Evolutionary conservation across 2,888 invertebrate genomes (phyloP).

Genomic region (Drosophila helvetica): DNA sequence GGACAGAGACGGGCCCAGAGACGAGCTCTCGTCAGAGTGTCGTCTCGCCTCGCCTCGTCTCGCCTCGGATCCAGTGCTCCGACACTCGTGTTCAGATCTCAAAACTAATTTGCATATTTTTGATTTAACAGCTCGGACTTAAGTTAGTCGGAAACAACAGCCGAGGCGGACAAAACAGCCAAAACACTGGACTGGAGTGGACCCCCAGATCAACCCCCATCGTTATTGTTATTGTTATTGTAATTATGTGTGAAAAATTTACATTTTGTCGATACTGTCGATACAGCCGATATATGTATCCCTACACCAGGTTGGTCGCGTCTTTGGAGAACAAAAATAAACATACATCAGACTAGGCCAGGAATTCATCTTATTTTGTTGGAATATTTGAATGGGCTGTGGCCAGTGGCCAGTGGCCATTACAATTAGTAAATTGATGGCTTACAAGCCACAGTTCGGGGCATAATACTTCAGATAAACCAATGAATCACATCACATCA

Average conservation of each 20-base stretch:
- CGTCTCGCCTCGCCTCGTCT: not conserved
- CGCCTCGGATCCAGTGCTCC: not conserved
- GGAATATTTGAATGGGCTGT: conserved; percentile 43
- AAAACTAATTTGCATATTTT: conserved; percentile 76
- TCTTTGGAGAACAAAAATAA: conserved; percentile 46
- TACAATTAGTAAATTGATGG: conserved; percentile 63
- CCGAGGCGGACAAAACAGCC: conserved; percentile 16
- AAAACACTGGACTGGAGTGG: conserved; percentile 4
- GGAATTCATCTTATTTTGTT: conserved; percentile 39
- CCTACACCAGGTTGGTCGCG: conserved; percentile 53
- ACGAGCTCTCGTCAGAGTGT: conserved; percentile 26
- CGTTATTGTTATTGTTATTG: conserved; percentile 69
- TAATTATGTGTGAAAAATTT: conserved; percentile 46
- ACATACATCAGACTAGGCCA: conserved; percentile 51
- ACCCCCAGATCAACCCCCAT: conserved; percentile 12
- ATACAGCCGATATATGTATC: conserved; percentile 13
- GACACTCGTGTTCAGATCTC: conserved; percentile 56
- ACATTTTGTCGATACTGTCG: conserved; percentile 26
- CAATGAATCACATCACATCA: conserved; percentile 53
- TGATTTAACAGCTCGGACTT: conserved; percentile 77
- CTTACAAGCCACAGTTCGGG: conserved; percentile 42
- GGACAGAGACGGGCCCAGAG: conserved; percentile 1
- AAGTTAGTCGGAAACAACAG: conserved; percentile 6
- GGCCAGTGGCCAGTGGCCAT: conserved; percentile 18
- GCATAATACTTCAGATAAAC: conserved; percentile 50